These are phyloP conservation scores for Guaruba guarouba DNA, from an alignment of 2,113 vertebrate genomes.

Conservation along the genomic window DNA sequence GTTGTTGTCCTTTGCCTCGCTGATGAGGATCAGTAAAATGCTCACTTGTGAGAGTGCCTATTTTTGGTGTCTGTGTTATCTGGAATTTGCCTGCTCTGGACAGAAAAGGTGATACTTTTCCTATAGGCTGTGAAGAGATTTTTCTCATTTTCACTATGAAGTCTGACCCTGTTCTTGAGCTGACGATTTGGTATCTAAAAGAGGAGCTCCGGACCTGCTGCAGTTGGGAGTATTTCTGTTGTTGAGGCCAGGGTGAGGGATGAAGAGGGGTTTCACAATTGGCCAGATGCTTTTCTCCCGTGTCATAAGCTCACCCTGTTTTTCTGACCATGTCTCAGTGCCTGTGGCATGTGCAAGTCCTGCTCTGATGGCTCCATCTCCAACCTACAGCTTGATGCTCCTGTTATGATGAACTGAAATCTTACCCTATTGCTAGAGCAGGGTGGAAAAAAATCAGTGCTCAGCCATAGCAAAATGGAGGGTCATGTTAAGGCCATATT, in stretches of 20 bases:
- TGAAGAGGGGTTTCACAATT: neutral
- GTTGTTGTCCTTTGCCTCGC: neutral
- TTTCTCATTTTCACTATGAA: neutral
- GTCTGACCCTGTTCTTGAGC: neutral
- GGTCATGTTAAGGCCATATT: neutral
- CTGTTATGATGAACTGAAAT: rapidly evolving
- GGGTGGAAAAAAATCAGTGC: neutral
- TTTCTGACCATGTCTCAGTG: neutral
- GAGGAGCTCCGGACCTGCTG: neutral
- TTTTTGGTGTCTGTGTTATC: neutral
- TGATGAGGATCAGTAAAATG: neutral
- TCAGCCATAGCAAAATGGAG: neutral
- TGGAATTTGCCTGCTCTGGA: neutral
- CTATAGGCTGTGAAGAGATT: neutral
- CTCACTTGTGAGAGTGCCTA: neutral
- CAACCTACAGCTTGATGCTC: no score
- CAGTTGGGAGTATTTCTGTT: neutral
- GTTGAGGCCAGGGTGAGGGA: neutral
- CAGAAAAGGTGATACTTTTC: neutral
- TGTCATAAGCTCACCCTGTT: rapidly evolving
- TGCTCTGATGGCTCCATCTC: neutral
- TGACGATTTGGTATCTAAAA: neutral
- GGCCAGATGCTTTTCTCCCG: neutral
- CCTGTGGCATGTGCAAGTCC: rapidly evolving
- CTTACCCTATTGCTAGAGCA: neutral